Base-by-base conservation (phyloP, 2,797 vertebrate genomes). In the Sebastes goodei region DNA sequence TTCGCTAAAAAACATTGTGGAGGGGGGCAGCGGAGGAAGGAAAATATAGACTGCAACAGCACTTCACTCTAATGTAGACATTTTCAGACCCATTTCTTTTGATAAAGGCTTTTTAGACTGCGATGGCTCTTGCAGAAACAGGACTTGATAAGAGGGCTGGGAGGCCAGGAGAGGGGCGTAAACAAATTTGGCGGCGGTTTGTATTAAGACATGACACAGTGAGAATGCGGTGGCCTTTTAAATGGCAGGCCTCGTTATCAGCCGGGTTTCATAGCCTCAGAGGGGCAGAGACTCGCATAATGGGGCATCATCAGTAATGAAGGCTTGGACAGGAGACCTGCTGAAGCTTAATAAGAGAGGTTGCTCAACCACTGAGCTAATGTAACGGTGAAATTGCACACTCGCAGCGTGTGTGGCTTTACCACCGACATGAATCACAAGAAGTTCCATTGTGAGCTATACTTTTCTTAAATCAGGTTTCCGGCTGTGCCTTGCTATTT, bases 191-290 rank as follows among this genome's bases (percentile, higher is more conserved):
- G n/a, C 3, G 2, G 60, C 20, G 49, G 81, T 80, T 82, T 81
- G 88, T 89, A 93, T 91, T 85, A 85, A 91, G 84, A 93, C 78
- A 17, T 56, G 82, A 86, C 91, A 83, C 77, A 59, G 84, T 68
- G 87, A 84, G 84, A 83, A 78, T 53, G 62, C 66, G 30, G 87
- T 90, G 86, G 88, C 89, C 91, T 95, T 93, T 95, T 83, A 92
- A 93, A 95, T 88, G 90, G 91, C 91, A 85, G 87, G 55, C 66
- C 88, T 94, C 56, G 78, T 93, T 94, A 93, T 86, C 80, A 49
- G 70, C 23, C 67, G 49, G 70, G 62, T 84, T 79, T 81, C 65
- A 57, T 60, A 62, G 83, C 80, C 73, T 75, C 79, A 42, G 88
- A 89, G 89, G 88, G 88, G 80, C 79, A 80, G 53, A 80, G 59